Percentiles rank a stretch among this genome's conserved stretches.
Conservation (phyloP, 2,888 invertebrate species). For the Pseudanteris insignis region DNA sequence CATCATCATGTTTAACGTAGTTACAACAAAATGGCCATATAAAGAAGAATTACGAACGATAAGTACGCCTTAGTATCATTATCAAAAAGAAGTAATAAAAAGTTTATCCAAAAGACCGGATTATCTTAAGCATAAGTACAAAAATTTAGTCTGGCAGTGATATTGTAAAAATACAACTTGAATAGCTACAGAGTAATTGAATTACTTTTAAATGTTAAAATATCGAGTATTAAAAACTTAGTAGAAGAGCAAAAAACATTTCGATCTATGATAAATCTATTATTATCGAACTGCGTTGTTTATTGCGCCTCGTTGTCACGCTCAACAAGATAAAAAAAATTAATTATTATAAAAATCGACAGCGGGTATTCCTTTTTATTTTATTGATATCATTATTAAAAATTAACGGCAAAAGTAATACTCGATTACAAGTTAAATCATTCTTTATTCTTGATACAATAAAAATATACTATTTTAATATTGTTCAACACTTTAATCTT, state of each 20-base stretch:
- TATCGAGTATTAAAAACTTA: slow-evolving; percentile 36
- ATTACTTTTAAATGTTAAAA: slow-evolving; percentile 5
- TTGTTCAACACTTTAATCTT: no score
- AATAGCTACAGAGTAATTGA: slow-evolving; percentile 5
- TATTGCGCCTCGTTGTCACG: slow-evolving; percentile 40
- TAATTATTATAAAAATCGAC: slow-evolving; percentile 28
- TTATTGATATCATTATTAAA: neutral
- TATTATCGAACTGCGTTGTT: slow-evolving; percentile 42
- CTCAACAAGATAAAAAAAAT: slow-evolving; percentile 27
- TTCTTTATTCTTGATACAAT: no score
- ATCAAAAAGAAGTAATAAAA: slow-evolving; percentile 12
- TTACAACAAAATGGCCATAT: slow-evolving; percentile 21
- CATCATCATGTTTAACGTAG: no score
- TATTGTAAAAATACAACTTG: slow-evolving; percentile 26
- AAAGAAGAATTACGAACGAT: slow-evolving; percentile 36
- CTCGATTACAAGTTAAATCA: no score
- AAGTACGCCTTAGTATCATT: slow-evolving; percentile 37
- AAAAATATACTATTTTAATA: no score
- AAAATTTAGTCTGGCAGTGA: slow-evolving; percentile 39
- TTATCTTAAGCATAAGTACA: slow-evolving; percentile 25
- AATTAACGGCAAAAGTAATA: no score
- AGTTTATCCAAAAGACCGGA: slow-evolving; percentile 11
- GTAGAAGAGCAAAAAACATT: slow-evolving; percentile 16
- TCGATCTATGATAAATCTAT: slow-evolving; percentile 18
- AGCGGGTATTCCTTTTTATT: slow-evolving; percentile 17